Evolutionary conservation across 2,888 invertebrate genomes (phyloP), one percentile per base, ranked within the genome.

Genomic region (Microctonus aethiopoides): DNA sequence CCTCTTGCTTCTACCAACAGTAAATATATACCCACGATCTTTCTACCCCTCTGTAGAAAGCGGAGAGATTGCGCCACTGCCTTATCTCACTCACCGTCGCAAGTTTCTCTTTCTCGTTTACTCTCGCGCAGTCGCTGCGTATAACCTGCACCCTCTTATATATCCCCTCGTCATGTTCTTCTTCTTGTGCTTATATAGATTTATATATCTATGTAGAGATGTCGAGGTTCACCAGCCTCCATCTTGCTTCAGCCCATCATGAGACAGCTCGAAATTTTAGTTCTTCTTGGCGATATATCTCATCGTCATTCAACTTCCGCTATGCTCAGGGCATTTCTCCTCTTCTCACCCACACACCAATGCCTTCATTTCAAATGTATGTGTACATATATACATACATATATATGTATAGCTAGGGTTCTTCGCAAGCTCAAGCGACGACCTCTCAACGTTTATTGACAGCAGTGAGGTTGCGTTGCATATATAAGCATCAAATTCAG

Each of bases 21-120:
- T 29, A 3, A 29, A 3, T n/a, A n/a, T n/a, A n/a, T n/a, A n/a
- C n/a, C 29, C 29, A 7, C 29, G 29, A 29, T 59, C 72, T 57
- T 63, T 75, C 73, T 72, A 71, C 74, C 78, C 72, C 73, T 72
- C 7, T 16, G 67, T 74, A 56, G 65, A 74, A 72, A 72, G 72
- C 74, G 75, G 80, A 78, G 80, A 82, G 83, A 83, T 83, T 82
- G 81, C 80, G 81, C 81, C 80, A 81, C 81, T 3, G 29, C 78
- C 80, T 82, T 82, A 83, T 83, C 82, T 82, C 75, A 77, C 72
- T 61, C 54, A 20, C 52, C 64, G 59, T 60, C 62, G 39, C 39
- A 51, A 41, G 39, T 66, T 60, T 67, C 67, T 68, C 52, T 52
- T 34, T 72, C 65, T 68, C 67, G 66, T 52, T 62, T 60, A 41